Base-by-base conservation (phyloP, 2,888 invertebrate genomes). In the Parnassius apollo region DNA sequence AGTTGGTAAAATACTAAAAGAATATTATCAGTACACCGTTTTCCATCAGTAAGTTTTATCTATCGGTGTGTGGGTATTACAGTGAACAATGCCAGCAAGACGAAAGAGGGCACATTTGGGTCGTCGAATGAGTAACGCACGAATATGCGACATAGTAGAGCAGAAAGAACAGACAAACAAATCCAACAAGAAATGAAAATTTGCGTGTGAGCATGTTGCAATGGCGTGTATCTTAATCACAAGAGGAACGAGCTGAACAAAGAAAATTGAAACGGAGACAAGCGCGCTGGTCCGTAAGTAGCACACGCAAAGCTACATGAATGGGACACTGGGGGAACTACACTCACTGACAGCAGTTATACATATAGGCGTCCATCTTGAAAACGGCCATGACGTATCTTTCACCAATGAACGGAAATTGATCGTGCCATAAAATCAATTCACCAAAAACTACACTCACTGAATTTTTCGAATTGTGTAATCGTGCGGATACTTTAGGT, bases 381-480 rank as follows among this genome's bases (percentile, higher is more conserved):
- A 66, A 62, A 68, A 67, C 25, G 70, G 69, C 2, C 65, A 66
- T 62, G 66, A 61, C 35, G 65, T 68, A 66, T 71, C 44, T 67
- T 69, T 69, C 66, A 71, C 67, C 50, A 65, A 67, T 52, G 61
- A 71, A 69, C 62, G 64, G 65, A 65, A 59, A 51, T 67, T 66
- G 67, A 71, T 52, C 62, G 66, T 64, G 70, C 69, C 35, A 61
- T 57, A 68, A 63, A 25, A 1, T 2, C 25, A 25, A 25, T 25
- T 2, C 25, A 25, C 25, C 25, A 25, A 25, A 25, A 25, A 25
- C 25, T 59, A 75, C 75, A 50, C 69, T 76, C 35, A 72, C 69
- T 18, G 69, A 59, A 55, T 78, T 69, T 69, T 66, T 67, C 55
- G 62, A 68, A 62, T 58, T 65, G 62, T 66, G 64, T 62, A 68